These are phyloP conservation scores for Ophonus ardosiacus DNA, from an alignment of 2,888 invertebrate species.

Conservation along the genomic window DNA sequence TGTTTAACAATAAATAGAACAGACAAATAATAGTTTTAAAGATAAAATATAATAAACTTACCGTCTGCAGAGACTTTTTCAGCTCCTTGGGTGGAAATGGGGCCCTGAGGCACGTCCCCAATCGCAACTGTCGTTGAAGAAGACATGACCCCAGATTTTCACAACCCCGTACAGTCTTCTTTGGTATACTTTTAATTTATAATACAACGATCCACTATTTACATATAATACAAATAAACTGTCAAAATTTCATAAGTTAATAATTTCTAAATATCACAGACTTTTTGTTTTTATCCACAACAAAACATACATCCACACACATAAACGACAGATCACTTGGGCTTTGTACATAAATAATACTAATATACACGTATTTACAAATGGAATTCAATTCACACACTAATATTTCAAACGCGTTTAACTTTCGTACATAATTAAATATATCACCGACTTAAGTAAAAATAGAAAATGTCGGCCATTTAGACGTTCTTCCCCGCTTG, in stretches of 20 bases:
- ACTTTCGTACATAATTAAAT: constrained; percentile 68
- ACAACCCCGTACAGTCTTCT: constrained; percentile 55
- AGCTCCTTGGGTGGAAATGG: constrained; percentile 35
- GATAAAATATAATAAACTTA: background rate
- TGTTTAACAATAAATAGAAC: background rate
- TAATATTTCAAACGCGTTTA: constrained; percentile 67
- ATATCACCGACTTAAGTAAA: constrained; percentile 68
- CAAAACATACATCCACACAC: constrained; percentile 76
- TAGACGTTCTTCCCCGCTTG: constrained; percentile 55
- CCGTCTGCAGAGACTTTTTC: constrained; percentile 58
- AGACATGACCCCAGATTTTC: constrained; percentile 42
- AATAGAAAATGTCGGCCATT: constrained; percentile 70
- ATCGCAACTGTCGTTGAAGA: constrained; percentile 50
- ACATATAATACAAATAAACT: constrained; percentile 63
- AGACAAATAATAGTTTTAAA: background rate
- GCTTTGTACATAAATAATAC: constrained; percentile 66
- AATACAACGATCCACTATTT: constrained; percentile 55
- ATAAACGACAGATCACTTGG: constrained; percentile 62
- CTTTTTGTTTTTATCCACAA: constrained; percentile 80
- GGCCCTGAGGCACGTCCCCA: constrained; percentile 57
- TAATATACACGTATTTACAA: constrained; percentile 67
- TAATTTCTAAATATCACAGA: constrained; percentile 80
- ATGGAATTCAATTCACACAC: constrained; percentile 59
- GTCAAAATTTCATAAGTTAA: constrained; percentile 64
- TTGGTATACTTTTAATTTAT: constrained; percentile 60